Evolutionary conservation across 2,888 invertebrate species (phyloP), one percentile per base, ranked within the genome.

Genomic region (Agelastica alni): DNA sequence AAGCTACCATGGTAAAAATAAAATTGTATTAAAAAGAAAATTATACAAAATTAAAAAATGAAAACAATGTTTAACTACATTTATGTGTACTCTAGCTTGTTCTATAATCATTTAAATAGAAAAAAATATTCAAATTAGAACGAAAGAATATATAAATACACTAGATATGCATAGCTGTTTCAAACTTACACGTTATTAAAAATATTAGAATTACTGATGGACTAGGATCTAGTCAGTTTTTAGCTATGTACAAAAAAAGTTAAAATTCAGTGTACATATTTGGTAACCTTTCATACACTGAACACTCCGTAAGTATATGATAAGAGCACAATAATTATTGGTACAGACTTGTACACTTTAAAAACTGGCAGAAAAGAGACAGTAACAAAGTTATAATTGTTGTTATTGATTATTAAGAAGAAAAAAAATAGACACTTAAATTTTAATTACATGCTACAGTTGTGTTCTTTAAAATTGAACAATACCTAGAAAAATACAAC

Each of bases 211-310:
- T 66, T 67, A 70, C 68, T 71, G n/a, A n/a, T n/a, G 73, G 75
- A 76, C 75, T 75, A 75, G 76, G 70, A 69, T 64, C 75, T 75
- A 76, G 76, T 71, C 76, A 75, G 70, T 73, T 72, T 62, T 59
- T 66, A 61, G 63, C 61, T 70, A 73, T 71, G 70, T 75, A 76
- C 73, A 74, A 67, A 66, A n/a, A n/a, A 47, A 42, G 22, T 42
- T 58, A 61, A 61, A 65, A 69, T 69, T 72, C 70, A 71, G 73
- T 73, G 74, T 75, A 76, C 74, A 75, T 75, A 75, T 76, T 77
- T 77, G 77, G 77, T 77, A 77, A 77, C n/a, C 77, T 76, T 63
- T 73, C 71, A 72, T 72, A 73, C 75, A 77, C 74, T 70, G 69
- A 72, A 73, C 62, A 65, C 52, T 64, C 7, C 18, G 67, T 66